Evolutionary conservation across 2,888 invertebrate genomes (phyloP), one percentile per base, ranked within the genome.

Genomic region (Malthinus flaveolus): DNA sequence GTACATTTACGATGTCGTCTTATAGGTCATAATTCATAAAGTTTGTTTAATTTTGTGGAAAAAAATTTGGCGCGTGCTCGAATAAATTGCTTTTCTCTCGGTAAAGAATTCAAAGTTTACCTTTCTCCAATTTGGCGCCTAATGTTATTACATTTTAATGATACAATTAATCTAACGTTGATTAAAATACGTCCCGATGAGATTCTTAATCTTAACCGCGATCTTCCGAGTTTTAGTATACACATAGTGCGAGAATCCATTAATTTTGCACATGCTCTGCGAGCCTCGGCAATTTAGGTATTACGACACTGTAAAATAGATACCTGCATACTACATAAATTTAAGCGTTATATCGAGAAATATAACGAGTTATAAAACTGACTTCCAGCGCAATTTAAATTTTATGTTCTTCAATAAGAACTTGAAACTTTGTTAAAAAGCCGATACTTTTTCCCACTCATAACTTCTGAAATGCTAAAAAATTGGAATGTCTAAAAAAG

Each of bases 191-290:
- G 42, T 39, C 46, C 35, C 32, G 57, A 48, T 52, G 35, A 37
- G 56, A 50, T 50, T 54, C 54, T 54, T 54, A 54, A 54, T 54
- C 47, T 54, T 54, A 54, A 54, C 54, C 54, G 54, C 47, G 33
- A 53, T 53, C 52, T 53, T 32, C 39, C 23, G 5, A 23, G 39
- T 15, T 42, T 42, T 11, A 23, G 39, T 15, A 15, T 23, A 13
- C 23, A 13, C 44, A 36, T 15, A 13, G 34, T 44, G 34, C 5
- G 23, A 52, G 52, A 45, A 35, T 53, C 35, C 52, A 53, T 53
- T 53, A 53, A 46, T 53, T 53, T 53, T 53, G 52, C 52, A 53
- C 52, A 53, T 53, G 52, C 35, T 53, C 52, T 32, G 36, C 36
- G n/a, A 31, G 45, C n/a, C 33, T 45, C 12, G 12, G 52, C 33